Conservation (phyloP, 2,113 vertebrate genomes). For the Drymodes brunneopygia region DNA sequence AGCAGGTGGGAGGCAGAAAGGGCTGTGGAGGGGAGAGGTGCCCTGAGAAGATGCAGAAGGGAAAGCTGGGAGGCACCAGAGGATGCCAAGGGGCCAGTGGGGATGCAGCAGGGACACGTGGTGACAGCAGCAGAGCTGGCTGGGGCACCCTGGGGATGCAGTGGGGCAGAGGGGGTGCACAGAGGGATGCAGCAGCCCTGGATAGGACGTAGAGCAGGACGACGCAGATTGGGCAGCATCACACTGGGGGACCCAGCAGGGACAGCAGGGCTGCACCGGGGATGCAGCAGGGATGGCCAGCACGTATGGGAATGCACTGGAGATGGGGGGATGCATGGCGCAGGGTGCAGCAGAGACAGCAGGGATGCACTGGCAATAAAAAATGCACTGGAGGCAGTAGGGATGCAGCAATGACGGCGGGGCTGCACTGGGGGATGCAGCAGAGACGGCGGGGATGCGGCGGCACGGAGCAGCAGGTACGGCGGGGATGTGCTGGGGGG, state of each 20-base stretch:
- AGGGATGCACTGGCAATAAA: background rate
- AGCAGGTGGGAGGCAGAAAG: background rate
- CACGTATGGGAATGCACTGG: background rate
- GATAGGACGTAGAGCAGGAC: rapidly evolving
- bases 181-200: background rate
- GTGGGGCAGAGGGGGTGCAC: background rate
- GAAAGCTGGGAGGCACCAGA: background rate
- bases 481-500: background rate
- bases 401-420: background rate
- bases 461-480: background rate
- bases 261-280: background rate
- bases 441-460: background rate
- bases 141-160: background rate
- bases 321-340: background rate
- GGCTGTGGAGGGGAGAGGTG: background rate
- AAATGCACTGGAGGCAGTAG: background rate
- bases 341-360: background rate
- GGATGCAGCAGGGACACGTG: rapidly evolving
- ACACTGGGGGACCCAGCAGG: background rate
- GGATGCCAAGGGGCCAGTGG: background rate
- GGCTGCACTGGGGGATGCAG: background rate
- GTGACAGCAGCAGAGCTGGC: background rate
- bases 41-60: background rate
- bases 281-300: background rate
- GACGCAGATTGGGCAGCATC: rapidly evolving